A percentile compares a stretch with the other conserved stretches of the same genome.
These are phyloP conservation scores for Volucella zonaria DNA, from an alignment of 2,888 invertebrate species.

Conservation along the genomic window DNA sequence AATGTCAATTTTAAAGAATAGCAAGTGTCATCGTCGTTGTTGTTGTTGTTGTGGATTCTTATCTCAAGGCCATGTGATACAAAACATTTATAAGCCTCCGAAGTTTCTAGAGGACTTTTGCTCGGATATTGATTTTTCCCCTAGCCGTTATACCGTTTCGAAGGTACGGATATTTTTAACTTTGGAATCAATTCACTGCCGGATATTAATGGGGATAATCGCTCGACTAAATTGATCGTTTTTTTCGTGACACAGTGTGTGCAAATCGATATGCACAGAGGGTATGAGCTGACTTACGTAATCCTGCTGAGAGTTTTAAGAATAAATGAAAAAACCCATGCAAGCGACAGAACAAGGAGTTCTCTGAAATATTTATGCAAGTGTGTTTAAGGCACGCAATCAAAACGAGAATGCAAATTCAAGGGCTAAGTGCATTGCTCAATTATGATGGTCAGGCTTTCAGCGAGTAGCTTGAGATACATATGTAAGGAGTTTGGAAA, in stretches of 20 bases:
- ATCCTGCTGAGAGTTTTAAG: not conserved
- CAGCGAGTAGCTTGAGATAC: too few species aligned
- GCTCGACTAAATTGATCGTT: not conserved
- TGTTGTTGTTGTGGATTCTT: not conserved
- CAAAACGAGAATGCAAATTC: too few species aligned
- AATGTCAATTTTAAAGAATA: constrained; percentile 54
- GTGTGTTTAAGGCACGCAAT: too few species aligned
- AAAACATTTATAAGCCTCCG: not conserved
- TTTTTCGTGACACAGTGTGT: constrained; percentile 9
- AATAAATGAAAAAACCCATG: not conserved
- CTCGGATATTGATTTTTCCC: constrained; percentile 9
- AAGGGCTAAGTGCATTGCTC: too few species aligned
- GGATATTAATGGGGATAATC: constrained; percentile 19
- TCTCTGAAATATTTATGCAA: not conserved
- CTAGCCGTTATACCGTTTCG: not conserved
- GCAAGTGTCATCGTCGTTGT: constrained; percentile 12
- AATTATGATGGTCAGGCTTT: too few species aligned
- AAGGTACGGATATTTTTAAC: constrained; percentile 22
- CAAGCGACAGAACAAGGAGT: too few species aligned
- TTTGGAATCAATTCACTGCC: constrained; percentile 7
- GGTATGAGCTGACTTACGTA: not conserved
- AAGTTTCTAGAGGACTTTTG: not conserved
- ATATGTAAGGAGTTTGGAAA: too few species aligned
- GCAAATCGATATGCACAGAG: constrained; percentile 24
- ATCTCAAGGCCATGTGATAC: constrained; percentile 36